Evolutionary conservation across 2,113 vertebrate species (phyloP).

Genomic region (Pipra filicauda): DNA sequence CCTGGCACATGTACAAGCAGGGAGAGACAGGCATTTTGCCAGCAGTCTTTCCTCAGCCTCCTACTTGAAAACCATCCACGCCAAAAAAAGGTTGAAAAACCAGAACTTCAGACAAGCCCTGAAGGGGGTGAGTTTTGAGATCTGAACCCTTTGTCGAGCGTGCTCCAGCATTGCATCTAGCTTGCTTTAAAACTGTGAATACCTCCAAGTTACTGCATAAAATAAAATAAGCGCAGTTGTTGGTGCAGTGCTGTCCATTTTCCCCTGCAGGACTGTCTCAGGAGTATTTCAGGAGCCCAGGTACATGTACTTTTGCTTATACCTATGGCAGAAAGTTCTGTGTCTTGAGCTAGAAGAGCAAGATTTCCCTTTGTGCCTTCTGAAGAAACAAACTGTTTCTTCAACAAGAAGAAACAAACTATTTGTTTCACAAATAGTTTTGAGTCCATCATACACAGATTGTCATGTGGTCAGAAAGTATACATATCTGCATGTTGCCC

Average conservation of each 20-base stretch:
- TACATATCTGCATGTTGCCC: background rate
- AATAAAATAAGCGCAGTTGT: background rate
- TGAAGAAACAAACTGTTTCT: background rate
- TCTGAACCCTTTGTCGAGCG: background rate
- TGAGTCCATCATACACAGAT: no score
- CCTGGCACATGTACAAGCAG: background rate
- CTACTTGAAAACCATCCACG: background rate
- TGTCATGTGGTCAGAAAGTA: background rate
- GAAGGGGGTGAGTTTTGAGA: background rate
- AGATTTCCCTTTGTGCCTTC: background rate
- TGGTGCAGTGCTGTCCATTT: accelerated
- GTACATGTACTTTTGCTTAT: background rate
- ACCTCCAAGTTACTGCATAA: background rate
- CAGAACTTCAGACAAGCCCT: background rate
- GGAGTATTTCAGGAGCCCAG: background rate
- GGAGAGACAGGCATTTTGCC: background rate
- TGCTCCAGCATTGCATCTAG: background rate
- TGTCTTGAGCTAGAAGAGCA: background rate
- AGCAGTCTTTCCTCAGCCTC: conserved; percentile 13
- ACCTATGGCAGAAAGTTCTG: background rate
- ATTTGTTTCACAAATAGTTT: background rate
- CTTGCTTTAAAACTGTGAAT: background rate
- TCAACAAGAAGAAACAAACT: background rate
- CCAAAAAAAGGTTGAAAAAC: conserved; percentile 13
- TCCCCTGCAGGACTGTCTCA: background rate